A percentile compares a stretch with the other conserved stretches of the same genome.
Evolutionary conservation across 2,888 invertebrate genomes (phyloP).

Genomic region (Exocentrus adspersus): DNA sequence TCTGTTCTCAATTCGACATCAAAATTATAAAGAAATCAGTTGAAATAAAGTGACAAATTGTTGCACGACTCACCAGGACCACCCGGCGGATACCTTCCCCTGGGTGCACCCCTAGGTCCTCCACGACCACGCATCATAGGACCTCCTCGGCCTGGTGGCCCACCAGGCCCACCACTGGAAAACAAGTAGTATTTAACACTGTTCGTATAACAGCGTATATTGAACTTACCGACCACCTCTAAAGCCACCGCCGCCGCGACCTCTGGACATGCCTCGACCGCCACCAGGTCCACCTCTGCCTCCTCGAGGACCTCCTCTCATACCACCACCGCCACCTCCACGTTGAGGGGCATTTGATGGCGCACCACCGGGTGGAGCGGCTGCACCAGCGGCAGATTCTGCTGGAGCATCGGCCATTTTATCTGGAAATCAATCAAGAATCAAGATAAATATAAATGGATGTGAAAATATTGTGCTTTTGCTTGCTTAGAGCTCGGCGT

Average conservation of each 20-base stretch:
- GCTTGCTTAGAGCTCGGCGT: background rate
- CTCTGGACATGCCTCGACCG: conserved; percentile 26
- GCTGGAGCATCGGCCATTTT: conserved; percentile 38
- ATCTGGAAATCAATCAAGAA: background rate
- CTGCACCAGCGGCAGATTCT: conserved; percentile 24
- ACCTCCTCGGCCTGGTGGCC: conserved; percentile 49
- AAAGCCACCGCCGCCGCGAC: conserved; percentile 41
- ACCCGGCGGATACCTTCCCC: conserved; percentile 47
- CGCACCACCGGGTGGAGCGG: conserved; percentile 3
- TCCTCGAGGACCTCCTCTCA: conserved; percentile 31
- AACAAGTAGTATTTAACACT: conserved; percentile 17
- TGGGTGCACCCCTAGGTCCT: conserved; percentile 46
- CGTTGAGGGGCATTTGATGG: conserved; percentile 21
- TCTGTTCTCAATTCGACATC: too few species aligned
- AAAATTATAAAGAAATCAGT: too few species aligned
- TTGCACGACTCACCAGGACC: conserved; percentile 36
- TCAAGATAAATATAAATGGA: background rate
- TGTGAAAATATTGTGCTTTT: too few species aligned
- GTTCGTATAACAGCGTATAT: background rate
- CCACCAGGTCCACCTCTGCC: conserved; percentile 33
- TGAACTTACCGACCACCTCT: conserved; percentile 47
- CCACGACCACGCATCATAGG: conserved; percentile 52
- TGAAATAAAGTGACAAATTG: background rate
- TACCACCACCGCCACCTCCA: conserved; percentile 33
- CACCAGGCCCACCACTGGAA: conserved; percentile 50